Evolutionary conservation across 1,140 invertebrate species (phyloP).

Genomic region (Nasonia vitripennis): DNA sequence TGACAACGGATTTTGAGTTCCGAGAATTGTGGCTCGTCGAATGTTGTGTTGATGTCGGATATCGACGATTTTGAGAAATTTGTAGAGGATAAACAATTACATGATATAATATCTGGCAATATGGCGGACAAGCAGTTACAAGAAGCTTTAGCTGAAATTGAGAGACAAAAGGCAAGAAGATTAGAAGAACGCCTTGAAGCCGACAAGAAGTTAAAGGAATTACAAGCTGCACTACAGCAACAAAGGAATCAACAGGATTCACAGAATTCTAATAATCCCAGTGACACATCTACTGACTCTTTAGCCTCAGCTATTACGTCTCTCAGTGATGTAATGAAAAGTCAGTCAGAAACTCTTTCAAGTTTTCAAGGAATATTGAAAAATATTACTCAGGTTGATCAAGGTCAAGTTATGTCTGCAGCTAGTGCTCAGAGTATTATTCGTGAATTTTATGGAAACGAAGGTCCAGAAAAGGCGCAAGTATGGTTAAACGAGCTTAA

Average conservation of each 20-base stretch:
- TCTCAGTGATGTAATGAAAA: background rate
- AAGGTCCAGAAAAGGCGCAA: slow-evolving; percentile 23
- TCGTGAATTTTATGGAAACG: slow-evolving; percentile 33
- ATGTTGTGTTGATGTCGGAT: too few species aligned
- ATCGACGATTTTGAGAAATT: too few species aligned
- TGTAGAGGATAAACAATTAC: background rate
- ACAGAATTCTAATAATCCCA: too few species aligned
- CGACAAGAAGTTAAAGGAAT: background rate
- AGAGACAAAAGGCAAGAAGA: background rate
- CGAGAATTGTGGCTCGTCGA: too few species aligned
- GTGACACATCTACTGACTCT: background rate
- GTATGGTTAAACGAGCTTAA: slow-evolving; percentile 31
- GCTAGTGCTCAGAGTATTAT: background rate
- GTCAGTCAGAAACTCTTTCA: too few species aligned
- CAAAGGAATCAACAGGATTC: too few species aligned
- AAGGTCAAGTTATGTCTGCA: too few species aligned
- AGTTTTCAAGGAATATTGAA: too few species aligned
- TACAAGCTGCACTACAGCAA: background rate
- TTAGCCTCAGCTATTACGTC: background rate
- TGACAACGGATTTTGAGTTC: too few species aligned
- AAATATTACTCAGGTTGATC: too few species aligned
- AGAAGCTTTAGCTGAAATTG: background rate
- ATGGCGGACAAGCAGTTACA: background rate
- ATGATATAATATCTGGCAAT: background rate
- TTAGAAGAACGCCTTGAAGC: background rate